Evolutionary conservation across 2,113 vertebrate species (phyloP).

Genomic region (Cygnus buccinator): DNA sequence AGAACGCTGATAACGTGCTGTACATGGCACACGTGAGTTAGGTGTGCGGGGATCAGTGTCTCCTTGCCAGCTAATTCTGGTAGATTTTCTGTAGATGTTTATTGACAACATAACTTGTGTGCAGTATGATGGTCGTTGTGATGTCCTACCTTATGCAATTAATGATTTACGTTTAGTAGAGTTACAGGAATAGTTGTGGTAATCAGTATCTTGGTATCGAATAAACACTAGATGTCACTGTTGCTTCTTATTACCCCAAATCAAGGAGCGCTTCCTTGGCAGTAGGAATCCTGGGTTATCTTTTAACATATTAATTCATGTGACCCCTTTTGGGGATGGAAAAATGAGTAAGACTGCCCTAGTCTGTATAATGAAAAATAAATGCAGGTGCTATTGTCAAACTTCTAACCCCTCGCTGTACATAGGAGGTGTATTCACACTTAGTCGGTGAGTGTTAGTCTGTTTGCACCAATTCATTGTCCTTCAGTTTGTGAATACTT

Average conservation of each 20-base stretch:
- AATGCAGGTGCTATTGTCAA: background rate
- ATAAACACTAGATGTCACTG: conserved; percentile 49
- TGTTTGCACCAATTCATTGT: background rate
- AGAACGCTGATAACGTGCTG: accelerated
- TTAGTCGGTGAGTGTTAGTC: background rate
- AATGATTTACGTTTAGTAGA: accelerated
- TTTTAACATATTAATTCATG: background rate
- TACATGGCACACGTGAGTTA: background rate
- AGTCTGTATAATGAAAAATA: background rate
- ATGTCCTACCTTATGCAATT: background rate
- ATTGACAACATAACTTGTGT: background rate
- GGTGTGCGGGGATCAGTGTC: background rate
- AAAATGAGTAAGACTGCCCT: background rate
- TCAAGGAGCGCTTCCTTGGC: background rate
- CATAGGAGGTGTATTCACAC: background rate
- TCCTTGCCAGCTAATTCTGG: background rate
- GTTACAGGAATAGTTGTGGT: background rate
- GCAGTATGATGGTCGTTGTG: background rate
- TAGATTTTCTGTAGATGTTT: background rate
- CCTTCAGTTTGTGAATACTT: background rate
- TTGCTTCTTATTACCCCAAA: background rate
- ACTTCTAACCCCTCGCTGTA: background rate
- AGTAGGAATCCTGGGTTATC: background rate
- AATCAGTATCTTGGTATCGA: background rate
- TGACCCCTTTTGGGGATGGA: background rate